These are phyloP conservation scores for Cerastoderma edule DNA, from an alignment of 2,888 invertebrate genomes.

Conservation along the genomic window DNA sequence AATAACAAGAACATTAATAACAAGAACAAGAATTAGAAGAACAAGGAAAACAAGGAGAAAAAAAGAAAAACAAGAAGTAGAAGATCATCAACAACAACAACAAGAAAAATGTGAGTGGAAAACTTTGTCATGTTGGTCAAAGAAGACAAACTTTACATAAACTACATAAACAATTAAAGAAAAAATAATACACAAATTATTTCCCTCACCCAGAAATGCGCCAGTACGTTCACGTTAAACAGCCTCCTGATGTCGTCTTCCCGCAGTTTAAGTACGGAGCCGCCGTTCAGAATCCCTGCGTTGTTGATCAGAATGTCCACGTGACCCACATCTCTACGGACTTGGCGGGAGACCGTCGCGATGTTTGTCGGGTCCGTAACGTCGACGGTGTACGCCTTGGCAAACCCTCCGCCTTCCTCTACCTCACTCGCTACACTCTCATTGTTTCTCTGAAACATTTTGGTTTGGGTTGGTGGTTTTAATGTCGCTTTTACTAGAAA, in stretches of 20 bases:
- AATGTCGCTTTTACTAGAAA: no score
- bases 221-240: constrained; percentile 76
- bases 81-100: background rate
- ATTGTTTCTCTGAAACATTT: constrained; percentile 64
- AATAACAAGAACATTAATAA: background rate
- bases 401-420: constrained; percentile 66
- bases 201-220: constrained; percentile 74
- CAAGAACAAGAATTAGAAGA: background rate
- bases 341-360: constrained; percentile 59
- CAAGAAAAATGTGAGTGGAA: background rate
- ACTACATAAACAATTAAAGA: background rate
- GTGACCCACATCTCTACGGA: constrained; percentile 71
- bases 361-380: constrained; percentile 71
- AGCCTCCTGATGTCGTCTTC: constrained; percentile 71
- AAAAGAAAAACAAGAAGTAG: background rate
- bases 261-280: constrained; percentile 64
- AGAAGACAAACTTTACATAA: background rate
- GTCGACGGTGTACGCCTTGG: constrained; percentile 72
- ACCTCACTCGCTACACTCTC: constrained; percentile 70
- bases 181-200: no score
- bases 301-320: constrained; percentile 81
- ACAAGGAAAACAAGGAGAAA: background rate
- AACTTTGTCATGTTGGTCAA: background rate
- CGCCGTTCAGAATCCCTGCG: constrained; percentile 77
- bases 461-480: no score